Evolutionary conservation across 2,888 invertebrate genomes (phyloP).

Genomic region (Ditula angustiorana): DNA sequence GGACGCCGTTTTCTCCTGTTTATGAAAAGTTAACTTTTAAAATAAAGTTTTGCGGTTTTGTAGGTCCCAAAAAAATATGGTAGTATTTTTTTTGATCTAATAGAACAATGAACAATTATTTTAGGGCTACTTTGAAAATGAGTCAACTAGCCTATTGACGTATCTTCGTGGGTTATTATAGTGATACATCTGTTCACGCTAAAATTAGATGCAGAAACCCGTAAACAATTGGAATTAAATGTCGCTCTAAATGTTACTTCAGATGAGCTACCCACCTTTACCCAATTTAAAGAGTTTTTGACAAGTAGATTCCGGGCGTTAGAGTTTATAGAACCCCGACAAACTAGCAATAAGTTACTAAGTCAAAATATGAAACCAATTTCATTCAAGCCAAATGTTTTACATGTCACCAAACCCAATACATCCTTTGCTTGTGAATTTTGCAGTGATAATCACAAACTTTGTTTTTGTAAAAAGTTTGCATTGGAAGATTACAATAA

Average conservation of each 20-base stretch:
- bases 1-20: no score
- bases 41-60: no score
- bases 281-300: constrained; percentile 4
- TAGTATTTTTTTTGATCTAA: no score
- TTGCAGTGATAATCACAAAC: neutral
- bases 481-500: neutral
- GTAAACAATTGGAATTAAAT: constrained; percentile 28
- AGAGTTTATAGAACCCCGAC: constrained; percentile 15
- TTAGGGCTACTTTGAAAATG: no score
- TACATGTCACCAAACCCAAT: neutral
- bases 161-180: constrained; percentile 28
- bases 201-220: constrained; percentile 28
- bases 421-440: neutral
- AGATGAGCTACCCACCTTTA: constrained; percentile 4
- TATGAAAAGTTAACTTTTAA: no score
- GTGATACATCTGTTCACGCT: constrained; percentile 17
- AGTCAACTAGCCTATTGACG: constrained; percentile 15
- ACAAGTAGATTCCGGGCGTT: constrained; percentile 21
- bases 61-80: no score
- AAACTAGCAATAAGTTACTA: no score
- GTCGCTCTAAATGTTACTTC: constrained; percentile 6
- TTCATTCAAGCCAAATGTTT: no score
- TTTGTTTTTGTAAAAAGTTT: constrained; percentile 9
- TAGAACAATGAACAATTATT: no score
- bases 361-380: no score